A percentile compares a stretch with the other conserved stretches of the same genome.
Evolutionary conservation across 1,140 invertebrate genomes (phyloP).

Genomic region (Aphaenogaster rudis): DNA sequence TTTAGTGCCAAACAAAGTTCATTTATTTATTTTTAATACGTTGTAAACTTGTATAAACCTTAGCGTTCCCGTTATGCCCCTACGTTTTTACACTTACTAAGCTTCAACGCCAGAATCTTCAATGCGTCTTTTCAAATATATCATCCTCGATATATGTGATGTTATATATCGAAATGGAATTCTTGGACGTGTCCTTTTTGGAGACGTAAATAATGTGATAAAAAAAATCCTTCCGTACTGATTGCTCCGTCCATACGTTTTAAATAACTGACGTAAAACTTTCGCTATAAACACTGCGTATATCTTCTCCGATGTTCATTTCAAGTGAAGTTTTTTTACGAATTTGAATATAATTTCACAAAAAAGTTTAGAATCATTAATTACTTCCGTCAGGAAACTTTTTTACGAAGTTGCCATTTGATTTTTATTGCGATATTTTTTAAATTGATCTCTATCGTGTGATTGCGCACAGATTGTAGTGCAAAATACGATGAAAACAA

Average conservation of each 20-base stretch:
- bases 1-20: too few relatives aligned
- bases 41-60: neutral
- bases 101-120: neutral
- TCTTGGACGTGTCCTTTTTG: neutral
- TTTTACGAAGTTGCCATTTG: neutral
- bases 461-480: neutral
- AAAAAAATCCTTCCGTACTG: constrained; percentile 1
- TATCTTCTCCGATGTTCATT: neutral
- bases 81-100: neutral
- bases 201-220: constrained; percentile 5
- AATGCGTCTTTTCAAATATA: neutral
- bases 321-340: neutral
- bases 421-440: constrained; percentile 21
- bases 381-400: constrained; percentile 15
- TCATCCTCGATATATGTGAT: neutral
- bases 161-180: neutral
- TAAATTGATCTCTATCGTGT: constrained; percentile 9
- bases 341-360: neutral
- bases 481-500: neutral
- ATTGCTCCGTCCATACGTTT: neutral
- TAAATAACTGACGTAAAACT: constrained; percentile 23
- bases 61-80: too few relatives aligned
- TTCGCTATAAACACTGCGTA: neutral
- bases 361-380: constrained; percentile 28
- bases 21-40: too few relatives aligned